Conservation (phyloP, 2,797 vertebrate species). For the Poecilia velifera region DNA sequence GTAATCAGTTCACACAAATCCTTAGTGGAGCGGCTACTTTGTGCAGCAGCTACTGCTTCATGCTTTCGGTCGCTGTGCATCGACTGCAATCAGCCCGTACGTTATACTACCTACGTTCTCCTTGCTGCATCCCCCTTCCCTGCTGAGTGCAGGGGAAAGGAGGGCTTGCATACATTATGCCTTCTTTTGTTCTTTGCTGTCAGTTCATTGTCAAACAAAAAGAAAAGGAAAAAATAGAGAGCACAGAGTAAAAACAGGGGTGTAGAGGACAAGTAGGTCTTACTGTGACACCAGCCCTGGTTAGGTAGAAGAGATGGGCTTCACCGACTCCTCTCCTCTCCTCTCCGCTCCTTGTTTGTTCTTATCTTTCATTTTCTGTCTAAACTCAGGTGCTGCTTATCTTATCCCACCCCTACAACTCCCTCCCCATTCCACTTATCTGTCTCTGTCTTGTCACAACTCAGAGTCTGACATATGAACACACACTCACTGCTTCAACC, state of each 20-base stretch:
- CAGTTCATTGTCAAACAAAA: slow-evolving; percentile 49
- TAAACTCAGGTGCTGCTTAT: slow-evolving; percentile 63
- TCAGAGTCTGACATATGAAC: slow-evolving; percentile 53
- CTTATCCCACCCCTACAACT: slow-evolving; percentile 14
- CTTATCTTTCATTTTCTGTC: slow-evolving; percentile 63
- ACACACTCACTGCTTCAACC: slow-evolving; percentile 46
- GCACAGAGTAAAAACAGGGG: slow-evolving; percentile 10
- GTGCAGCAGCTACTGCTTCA: neutral
- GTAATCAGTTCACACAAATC: neutral
- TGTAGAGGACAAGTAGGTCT: slow-evolving; percentile 18
- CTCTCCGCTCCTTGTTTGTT: slow-evolving; percentile 38
- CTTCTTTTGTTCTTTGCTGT: slow-evolving; percentile 68
- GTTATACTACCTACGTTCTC: slow-evolving; percentile 39
- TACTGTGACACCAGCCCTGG: slow-evolving; percentile 30
- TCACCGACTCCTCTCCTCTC: slow-evolving; percentile 24
- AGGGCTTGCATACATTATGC: slow-evolving; percentile 68
- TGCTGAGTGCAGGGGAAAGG: slow-evolving; percentile 59
- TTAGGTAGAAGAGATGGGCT: slow-evolving; percentile 40
- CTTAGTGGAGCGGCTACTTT: neutral
- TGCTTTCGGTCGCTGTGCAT: neutral
- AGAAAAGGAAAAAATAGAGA: slow-evolving; percentile 7
- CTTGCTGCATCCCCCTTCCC: slow-evolving; percentile 45
- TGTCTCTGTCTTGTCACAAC: slow-evolving; percentile 38
- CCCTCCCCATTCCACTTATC: slow-evolving; percentile 42
- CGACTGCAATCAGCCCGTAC: slow-evolving; percentile 20